Base-by-base conservation (phyloP, 2,113 vertebrate species). In the Sialia sialis region DNA sequence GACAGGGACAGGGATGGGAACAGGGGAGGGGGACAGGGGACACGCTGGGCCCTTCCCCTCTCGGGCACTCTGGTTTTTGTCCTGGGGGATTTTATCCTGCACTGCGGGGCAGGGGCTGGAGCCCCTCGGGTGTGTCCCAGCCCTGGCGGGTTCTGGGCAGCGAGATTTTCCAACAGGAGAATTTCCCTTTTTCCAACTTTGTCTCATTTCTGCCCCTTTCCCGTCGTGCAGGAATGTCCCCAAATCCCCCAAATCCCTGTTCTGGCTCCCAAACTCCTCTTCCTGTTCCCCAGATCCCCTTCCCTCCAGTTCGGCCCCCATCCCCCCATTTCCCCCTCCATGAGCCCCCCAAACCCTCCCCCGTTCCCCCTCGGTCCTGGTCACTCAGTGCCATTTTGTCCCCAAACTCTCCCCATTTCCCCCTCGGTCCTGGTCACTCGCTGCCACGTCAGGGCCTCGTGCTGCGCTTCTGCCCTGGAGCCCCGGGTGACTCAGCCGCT, bases 141-240 rank as follows among this genome's bases (percentile, higher is more conserved):
- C 52, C 34, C 41, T 16, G n/a, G n/a, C n/a, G n/a, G n/a, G 18
- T 38, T 54, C 27, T 11, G 22, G 9, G 9, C 73, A 34, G 39
- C 97, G 90, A 94, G 91, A 74, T 96, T 96, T 93, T 95, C 93
- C 96, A 96, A 86, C 75, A 90, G 90, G 85, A 34, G 38, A 70
- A 86, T 96, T 95, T 94, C 38, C 14, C n/a, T 96, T 96, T 96
- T 81, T 72, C 54, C 23, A 80, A 39, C 58, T 89, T 43, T 34
- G 90, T 72, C 67, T 97, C 13, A 0, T 74, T 94, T 58, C 30
- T 92, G 73, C 44, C 62, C 54, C 52, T 55, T 27, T 22, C n/a
- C 41, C 10, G 0, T 21, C n/a, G 12, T 29, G 4, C 16, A 23
- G 15, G 5, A 41, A 23, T 14, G 13, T 23, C 70, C 52, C 46